Conservation (phyloP, 37 sponge, comb jelly and placozoan species). For the Ianthella basta region DNA sequence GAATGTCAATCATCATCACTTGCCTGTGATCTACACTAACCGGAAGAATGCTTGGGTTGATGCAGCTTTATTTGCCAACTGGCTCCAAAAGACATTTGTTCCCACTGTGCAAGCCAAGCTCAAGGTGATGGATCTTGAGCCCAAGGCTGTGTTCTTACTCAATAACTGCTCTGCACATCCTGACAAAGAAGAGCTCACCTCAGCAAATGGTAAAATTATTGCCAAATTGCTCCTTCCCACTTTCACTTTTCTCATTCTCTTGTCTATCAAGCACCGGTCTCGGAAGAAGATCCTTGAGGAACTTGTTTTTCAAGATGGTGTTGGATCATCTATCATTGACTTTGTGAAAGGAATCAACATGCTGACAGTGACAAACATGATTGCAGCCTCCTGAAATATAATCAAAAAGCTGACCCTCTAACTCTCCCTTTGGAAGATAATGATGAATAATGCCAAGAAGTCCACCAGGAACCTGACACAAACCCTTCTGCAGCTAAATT, state of each 20-base stretch:
- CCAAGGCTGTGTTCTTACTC: conserved; percentile 56
- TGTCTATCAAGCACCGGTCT: conserved; percentile 59
- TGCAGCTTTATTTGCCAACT: conserved; percentile 37
- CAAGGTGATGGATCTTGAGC: conserved; percentile 24
- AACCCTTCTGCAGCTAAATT: neutral
- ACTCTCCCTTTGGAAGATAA: neutral
- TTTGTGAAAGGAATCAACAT: conserved; percentile 62
- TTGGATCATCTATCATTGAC: conserved; percentile 41
- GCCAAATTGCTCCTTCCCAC: conserved; percentile 72
- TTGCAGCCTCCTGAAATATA: conserved; percentile 34
- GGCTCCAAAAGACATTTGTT: conserved; percentile 66
- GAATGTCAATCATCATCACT: conserved; percentile 12
- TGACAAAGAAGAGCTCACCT: conserved; percentile 43
- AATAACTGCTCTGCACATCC: conserved; percentile 80
- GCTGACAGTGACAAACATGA: conserved; percentile 20
- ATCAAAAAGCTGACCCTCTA: neutral
- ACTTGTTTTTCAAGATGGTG: conserved; percentile 64
- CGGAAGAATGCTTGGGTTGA: conserved; percentile 80
- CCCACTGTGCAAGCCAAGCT: conserved; percentile 43
- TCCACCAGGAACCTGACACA: conserved; percentile 13
- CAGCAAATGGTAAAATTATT: conserved; percentile 43
- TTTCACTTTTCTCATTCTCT: conserved; percentile 67
- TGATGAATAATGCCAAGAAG: neutral
- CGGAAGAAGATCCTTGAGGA: conserved; percentile 47
- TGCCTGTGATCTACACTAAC: conserved; percentile 48